Conservation (phyloP, 2,797 vertebrate genomes). For the Rhynchonycteris naso region DNA sequence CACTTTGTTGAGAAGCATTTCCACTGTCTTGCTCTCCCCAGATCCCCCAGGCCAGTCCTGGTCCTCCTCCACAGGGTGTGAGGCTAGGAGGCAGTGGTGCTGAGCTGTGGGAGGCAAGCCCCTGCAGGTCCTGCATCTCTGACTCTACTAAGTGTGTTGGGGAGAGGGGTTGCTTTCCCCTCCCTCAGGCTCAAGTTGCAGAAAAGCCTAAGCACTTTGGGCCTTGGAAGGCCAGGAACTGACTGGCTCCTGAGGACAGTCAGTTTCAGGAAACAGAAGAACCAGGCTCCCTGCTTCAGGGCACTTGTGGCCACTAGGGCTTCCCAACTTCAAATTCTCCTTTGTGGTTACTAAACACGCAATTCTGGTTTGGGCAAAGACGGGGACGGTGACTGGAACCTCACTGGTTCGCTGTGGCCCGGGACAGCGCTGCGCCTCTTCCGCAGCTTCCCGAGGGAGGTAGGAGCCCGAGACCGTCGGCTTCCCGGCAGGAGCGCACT, state of each 20-base stretch:
- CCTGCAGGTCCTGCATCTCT: too few relatives aligned
- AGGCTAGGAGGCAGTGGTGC: background rate
- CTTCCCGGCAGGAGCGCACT: background rate
- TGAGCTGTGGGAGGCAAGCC: too few relatives aligned
- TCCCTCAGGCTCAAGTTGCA: background rate
- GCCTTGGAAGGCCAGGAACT: background rate
- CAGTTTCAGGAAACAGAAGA: background rate
- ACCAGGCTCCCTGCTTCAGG: background rate
- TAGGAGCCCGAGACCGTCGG: rapidly evolving
- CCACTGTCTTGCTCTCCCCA: background rate
- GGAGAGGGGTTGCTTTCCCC: background rate
- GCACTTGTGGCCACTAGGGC: background rate
- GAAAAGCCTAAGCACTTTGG: background rate
- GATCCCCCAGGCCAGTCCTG: too few relatives aligned
- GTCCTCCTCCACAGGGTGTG: background rate
- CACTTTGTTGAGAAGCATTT: background rate
- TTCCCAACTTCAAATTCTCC: background rate
- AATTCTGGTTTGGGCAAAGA: background rate
- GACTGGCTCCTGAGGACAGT: rapidly evolving
- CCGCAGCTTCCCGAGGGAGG: background rate
- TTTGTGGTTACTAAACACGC: too few relatives aligned
- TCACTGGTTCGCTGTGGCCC: background rate
- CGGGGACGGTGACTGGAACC: background rate
- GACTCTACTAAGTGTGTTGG: too few relatives aligned
- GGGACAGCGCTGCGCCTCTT: background rate